These are phyloP conservation scores for Drosophila ohnishii DNA, from an alignment of 1,140 invertebrate species.

Conservation along the genomic window DNA sequence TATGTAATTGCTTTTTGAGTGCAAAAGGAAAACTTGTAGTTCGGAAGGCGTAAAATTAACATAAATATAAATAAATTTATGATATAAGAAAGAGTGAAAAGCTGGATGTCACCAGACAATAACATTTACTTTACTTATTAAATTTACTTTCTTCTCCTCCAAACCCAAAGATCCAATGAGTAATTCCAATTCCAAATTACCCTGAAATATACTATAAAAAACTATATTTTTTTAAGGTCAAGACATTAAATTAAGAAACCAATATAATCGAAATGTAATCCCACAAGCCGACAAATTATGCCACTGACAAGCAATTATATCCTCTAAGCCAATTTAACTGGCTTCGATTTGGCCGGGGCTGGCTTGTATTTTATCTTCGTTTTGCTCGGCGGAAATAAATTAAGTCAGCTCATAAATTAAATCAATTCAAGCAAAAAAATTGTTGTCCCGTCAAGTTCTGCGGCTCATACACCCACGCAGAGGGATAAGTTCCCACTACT, in stretches of 20 bases:
- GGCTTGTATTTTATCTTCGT: constrained; percentile 11
- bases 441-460: constrained; percentile 54
- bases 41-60: background rate
- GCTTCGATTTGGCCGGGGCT: constrained; percentile 17
- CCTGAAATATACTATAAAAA: background rate
- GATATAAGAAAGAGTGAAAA: too few species aligned
- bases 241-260: background rate
- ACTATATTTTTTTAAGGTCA: background rate
- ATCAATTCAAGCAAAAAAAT: constrained; percentile 54
- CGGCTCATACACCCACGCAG: constrained; percentile 37
- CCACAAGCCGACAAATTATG: constrained; percentile 21
- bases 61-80: background rate
- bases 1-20: constrained; percentile 36
- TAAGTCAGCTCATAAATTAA: constrained; percentile 76
- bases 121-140: too few species aligned
- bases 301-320: constrained; percentile 22
- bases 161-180: too few species aligned
- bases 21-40: background rate
- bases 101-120: too few species aligned
- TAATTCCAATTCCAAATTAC: background rate
- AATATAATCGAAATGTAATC: constrained; percentile 9
- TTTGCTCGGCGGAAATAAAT: constrained; percentile 68
- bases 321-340: constrained; percentile 31
- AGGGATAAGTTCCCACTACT: constrained; percentile 12
- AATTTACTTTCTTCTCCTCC: too few species aligned